Evolutionary conservation across 1,140 invertebrate genomes (phyloP), one percentile per base, ranked within the genome.

Genomic region (Halictus rubicundus): DNA sequence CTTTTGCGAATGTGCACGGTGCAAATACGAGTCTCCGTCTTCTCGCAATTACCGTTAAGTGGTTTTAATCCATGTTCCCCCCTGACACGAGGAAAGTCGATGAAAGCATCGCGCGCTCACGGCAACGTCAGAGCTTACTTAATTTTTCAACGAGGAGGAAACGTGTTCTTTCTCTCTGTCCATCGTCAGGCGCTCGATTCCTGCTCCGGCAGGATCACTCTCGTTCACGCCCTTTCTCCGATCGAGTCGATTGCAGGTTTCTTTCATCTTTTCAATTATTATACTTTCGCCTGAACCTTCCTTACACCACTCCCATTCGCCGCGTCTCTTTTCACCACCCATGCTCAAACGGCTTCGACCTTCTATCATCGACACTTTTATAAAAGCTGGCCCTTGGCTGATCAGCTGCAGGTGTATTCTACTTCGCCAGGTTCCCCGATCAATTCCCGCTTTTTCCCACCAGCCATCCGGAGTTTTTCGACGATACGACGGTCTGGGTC

Each of bases 21-120:
- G 42, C 42, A 9, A 46, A 46, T 19, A 19, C 19, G 0, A 9
- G 1, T 46, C 42, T 46, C 42, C 42, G 32, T 52, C 14, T 23
- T 52, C 25, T 12, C 39, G 23, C 46, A 68, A 68, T 68, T 49
- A 25, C 10, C 46, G 25, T 27, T 68, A 52, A 68, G 42, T 52
- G 65, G 42, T 46, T 68, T 68, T 68, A 68, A 68, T 39, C 61
- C 25, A 27, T 23, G 65, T 52, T 68, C 19, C 19, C 19, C 7
- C n/a, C 46, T 49, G 65, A 52, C 42, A 21, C 65, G 25, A 10
- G 23, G 42, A 52, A 68, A 68, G 21, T 52, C 42, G 16, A 52
- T 25, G 42, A 49, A 6, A 27, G 9, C 14, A 7, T 49, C n/a
- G 42, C n/a, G 21, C 46, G 65, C 3, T 25, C 3, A 10, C 16